phyloP scores from a whole-genome alignment of 2,113 vertebrate species.

The Struthio camelus region DNA sequence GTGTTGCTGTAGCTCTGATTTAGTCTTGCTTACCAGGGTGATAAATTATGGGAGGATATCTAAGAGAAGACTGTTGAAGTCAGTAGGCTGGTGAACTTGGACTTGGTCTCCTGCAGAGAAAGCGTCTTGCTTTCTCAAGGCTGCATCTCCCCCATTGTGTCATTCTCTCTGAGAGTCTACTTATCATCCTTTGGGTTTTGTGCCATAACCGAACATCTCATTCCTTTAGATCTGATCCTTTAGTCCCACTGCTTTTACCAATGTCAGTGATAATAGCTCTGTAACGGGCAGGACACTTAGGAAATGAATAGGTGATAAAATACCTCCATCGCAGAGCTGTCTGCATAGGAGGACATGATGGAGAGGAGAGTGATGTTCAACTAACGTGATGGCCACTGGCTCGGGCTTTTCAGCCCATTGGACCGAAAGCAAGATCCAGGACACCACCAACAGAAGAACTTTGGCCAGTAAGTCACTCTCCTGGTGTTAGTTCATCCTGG shows the following conservation, averaged over 20 bases:
- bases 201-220: background rate
- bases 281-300: background rate
- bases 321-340: background rate
- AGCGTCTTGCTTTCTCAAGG: background rate
- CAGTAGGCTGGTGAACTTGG: background rate
- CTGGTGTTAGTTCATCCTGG: background rate
- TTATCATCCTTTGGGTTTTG: background rate
- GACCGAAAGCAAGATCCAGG: background rate
- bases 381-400: background rate
- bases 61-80: conserved; percentile 8
- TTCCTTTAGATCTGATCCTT: background rate
- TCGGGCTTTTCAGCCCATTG: background rate
- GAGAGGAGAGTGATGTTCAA: background rate
- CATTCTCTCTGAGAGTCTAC: background rate
- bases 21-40: background rate
- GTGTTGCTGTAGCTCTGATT: conserved; percentile 40
- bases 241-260: background rate
- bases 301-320: background rate
- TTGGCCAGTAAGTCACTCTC: background rate
- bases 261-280: background rate
- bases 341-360: background rate
- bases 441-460: background rate
- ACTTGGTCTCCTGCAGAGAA: background rate
- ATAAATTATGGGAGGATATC: conserved; percentile 43
- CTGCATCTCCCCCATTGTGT: background rate